Evolutionary conservation across 2,797 vertebrate genomes (phyloP), one percentile per base, ranked within the genome.

Genomic region (Sebastes taczanowskii): DNA sequence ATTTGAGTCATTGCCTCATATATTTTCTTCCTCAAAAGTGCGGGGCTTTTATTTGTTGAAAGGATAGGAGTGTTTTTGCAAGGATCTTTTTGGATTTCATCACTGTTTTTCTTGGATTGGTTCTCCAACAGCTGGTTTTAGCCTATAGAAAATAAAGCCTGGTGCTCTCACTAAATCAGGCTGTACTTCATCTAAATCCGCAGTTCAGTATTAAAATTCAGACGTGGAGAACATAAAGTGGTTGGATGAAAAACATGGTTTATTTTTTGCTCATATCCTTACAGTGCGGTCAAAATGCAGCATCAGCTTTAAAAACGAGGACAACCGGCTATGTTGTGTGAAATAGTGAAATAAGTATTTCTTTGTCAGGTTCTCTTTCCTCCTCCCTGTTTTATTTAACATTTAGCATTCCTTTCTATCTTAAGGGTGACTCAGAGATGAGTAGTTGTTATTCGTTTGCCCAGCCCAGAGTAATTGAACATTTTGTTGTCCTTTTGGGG

Each of bases 1-100:
- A 94, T 95, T 93, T 91, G 81, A 91, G 83, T 87, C 87, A 85
- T 85, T 80, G 88, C 89, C 83, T 87, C 84, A 68, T 90, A 89
- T 91, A 89, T 89, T 89, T 86, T 79, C 88, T 72, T 74, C 76
- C 76, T 84, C 63, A 80, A 89, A 83, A 89, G 73, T 80, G 63
- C 5, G 55, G 46, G 46, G 79, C 82, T 49, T 89, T 89, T 91
- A 88, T 93, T 93, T 88, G 82, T 84, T 27, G 22, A 59, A 83
- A 83, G 56, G 82, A 63, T 74, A 73, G 38, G 42, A 49, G 13
- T 79, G 66, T 80, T 82, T 90, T 88, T 80, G 64, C 53, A 64
- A 62, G 74, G 74, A 86, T 90, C 77, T 72, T 82, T 74, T 46
- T 46, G 76, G 56, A 87, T 90, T 85, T 83, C 66, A 73, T 81